Evolutionary conservation across 2,113 vertebrate genomes (phyloP), one percentile per base, ranked within the genome.

Genomic region (Tamias sibiricus): DNA sequence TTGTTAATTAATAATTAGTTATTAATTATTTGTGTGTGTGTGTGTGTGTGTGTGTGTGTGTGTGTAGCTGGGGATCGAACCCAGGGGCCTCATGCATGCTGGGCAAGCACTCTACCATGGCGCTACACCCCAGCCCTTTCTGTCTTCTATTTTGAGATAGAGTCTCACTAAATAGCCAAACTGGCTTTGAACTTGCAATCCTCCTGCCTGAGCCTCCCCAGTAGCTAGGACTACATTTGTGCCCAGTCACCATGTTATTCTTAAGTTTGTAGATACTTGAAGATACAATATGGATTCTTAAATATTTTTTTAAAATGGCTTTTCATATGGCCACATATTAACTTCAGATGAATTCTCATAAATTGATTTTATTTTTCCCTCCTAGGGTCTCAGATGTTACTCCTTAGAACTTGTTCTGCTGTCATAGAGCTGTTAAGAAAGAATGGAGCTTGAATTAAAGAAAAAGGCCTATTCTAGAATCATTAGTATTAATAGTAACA

Each of bases 261-360:
- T 68, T 82, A 83, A 87, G 24, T 77, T 75, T 95, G 9, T 52
- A 76, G 71, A n/a, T 8, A 37, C 7, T 52, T 90, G 24, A 75
- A 90, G 10, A 24, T 14, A 84, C 9, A 49, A 81, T 59, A 57
- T 10, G 7, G 12, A 77, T 37, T 97, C 49, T 47, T 35, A 13
- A 86, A 74, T 16, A 84, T 59, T 14, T 49, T 90, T 26, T 97
- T 95, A 88, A 93, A 95, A 49, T 13, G 96, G 11, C 89, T 95
- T 96, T 96, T 87, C 94, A 71, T 1, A 88, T 12, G 64, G 54
- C 94, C 95, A 54, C 66, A 44, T 13, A 80, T 91, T 92, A 94
- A 87, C 2, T 0, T 71, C 0, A 20, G 59, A 22, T 42, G 0
- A 6, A 85, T 85, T 96, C 0, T 6, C 26, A 22, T 57, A 59